Evolutionary conservation across 2,797 vertebrate genomes (phyloP).

Genomic region (Neoniphon sammara): DNA sequence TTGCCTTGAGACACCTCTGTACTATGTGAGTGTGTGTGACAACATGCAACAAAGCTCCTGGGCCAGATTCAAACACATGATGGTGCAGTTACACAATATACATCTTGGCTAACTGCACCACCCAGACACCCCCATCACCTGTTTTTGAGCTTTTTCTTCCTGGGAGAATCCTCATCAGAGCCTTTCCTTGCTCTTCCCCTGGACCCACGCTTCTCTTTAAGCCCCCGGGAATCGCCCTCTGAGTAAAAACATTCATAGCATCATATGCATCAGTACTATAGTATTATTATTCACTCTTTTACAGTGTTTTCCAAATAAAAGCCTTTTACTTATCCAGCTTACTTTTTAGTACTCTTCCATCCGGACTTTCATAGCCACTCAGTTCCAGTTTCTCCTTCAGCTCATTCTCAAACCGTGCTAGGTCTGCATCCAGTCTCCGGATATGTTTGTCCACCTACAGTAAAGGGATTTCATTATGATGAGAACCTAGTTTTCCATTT

Average conservation of each 20-base stretch:
- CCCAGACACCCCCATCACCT: conserved; percentile 78
- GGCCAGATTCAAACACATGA: too few species aligned
- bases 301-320: conserved; percentile 42
- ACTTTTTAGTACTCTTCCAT: conserved; percentile 89
- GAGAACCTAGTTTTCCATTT: background rate
- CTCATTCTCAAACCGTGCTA: conserved; percentile 96
- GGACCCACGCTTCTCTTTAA: conserved; percentile 92
- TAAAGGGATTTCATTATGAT: background rate
- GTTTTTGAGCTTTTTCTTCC: conserved; percentile 94
- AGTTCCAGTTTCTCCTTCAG: conserved; percentile 97
- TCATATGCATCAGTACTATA: background rate
- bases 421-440: conserved; percentile 93
- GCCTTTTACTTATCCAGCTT: conserved; percentile 34
- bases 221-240: conserved; percentile 78
- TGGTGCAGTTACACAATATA: too few species aligned
- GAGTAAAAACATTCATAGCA: conserved; percentile 12
- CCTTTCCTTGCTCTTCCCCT: conserved; percentile 88
- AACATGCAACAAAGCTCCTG: too few species aligned
- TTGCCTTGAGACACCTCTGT: too few species aligned
- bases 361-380: conserved; percentile 90
- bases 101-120: background rate
- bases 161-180: conserved; percentile 94
- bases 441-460: conserved; percentile 97
- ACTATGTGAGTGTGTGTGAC: too few species aligned
- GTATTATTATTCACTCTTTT: background rate